These are phyloP conservation scores for Trematomus loennbergii DNA, from an alignment of 2,113 vertebrate species.

Conservation along the genomic window DNA sequence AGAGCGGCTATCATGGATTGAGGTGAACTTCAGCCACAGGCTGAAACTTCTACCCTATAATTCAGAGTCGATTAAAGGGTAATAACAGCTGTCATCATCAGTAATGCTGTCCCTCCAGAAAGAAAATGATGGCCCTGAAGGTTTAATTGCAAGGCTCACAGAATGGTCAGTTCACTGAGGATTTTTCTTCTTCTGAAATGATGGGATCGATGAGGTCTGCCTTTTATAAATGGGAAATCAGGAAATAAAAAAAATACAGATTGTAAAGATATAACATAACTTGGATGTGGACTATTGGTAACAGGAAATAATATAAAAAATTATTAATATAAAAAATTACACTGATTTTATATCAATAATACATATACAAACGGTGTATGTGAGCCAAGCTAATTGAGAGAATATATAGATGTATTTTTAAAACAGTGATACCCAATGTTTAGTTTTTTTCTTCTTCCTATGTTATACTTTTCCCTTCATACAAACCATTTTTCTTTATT, in stretches of 20 bases:
- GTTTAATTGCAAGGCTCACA: background rate
- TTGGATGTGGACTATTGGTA: background rate
- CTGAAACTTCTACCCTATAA: background rate
- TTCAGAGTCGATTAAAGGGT: background rate
- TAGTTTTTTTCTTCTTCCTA: no score
- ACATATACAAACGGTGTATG: background rate
- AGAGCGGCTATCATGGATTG: background rate
- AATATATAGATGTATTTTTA: background rate
- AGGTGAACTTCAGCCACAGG: background rate
- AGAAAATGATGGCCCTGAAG: background rate
- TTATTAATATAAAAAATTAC: no score
- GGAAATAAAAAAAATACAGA: background rate
- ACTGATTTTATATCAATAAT: no score
- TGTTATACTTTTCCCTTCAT: no score
- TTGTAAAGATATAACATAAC: background rate
- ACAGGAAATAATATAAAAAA: no score
- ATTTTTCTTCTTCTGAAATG: background rate
- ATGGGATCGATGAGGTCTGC: background rate
- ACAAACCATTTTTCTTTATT: background rate
- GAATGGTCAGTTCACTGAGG: background rate
- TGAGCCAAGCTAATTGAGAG: background rate
- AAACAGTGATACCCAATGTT: no score
- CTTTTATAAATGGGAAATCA: background rate
- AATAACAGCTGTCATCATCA: slow-evolving; percentile 14
- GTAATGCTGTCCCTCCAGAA: background rate